phyloP scores from a whole-genome alignment of 2,797 vertebrate species.

The Picus viridis region DNA sequence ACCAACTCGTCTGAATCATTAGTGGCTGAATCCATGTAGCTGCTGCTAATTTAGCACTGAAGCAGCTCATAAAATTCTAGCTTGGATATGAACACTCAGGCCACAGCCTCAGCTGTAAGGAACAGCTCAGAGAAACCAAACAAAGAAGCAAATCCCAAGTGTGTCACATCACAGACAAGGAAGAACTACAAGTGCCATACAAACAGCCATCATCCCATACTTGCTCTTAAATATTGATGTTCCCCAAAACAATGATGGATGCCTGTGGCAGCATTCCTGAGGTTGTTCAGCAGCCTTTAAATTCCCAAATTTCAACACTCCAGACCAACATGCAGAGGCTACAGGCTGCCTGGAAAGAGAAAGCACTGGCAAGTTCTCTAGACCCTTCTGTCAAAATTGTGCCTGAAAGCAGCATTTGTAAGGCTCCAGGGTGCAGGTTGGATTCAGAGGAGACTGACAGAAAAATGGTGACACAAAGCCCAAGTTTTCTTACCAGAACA shows the following conservation, averaged over 20 bases:
- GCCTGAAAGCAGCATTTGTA: not conserved
- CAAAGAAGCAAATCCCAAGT: not conserved
- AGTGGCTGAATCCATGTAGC: not conserved
- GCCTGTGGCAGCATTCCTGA: fast-evolving
- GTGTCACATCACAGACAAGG: fast-evolving
- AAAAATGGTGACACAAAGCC: not conserved
- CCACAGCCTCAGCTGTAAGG: not conserved
- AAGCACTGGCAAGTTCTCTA: not conserved
- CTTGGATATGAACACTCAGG: not conserved
- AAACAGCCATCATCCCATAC: fast-evolving
- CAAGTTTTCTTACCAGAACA: not conserved
- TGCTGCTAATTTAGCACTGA: not conserved
- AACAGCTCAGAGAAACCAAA: not conserved
- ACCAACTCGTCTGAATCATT: fast-evolving
- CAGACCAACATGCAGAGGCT: not conserved
- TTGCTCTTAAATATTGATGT: not conserved
- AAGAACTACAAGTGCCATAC: not conserved
- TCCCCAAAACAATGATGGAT: not conserved
- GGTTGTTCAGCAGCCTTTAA: not conserved
- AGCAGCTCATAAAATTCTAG: not conserved
- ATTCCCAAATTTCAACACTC: fast-evolving
- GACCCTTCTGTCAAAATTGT: not conserved
- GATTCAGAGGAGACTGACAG: not conserved
- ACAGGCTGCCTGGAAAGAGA: not conserved
- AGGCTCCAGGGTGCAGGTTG: not conserved